Base-by-base conservation (phyloP, 2,888 invertebrate genomes). In the Ectemnius continuus region DNA sequence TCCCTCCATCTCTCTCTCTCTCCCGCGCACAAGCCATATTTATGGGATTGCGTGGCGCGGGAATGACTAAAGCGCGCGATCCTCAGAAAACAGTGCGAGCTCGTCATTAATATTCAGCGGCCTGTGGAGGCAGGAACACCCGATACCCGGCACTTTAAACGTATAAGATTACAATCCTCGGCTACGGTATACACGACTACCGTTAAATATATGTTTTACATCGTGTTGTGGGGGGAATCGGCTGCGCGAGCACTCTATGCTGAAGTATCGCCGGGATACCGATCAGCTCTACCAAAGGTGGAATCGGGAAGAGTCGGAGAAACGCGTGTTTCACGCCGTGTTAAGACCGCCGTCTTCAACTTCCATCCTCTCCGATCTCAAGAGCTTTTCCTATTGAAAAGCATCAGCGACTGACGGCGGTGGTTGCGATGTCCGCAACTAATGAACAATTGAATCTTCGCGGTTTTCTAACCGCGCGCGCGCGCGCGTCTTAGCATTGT, bases 141-240 rank as follows among this genome's bases (percentile, higher is more conserved):
- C 83, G 83, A 82, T 82, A 82, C 80, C 82, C 66, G 73, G 72
- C 80, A 82, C 80, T 82, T 82, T 78, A 69, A 73, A 75, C 82
- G 83, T 82, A 76, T 82, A 78, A 78, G 82, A 82, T 82, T 82
- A 82, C 82, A 80, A 82, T 82, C 82, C 80, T 71, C 75, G 78
- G 74, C 36, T 82, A 82, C 83, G 83, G 82, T 82, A 36, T 36
- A 82, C 83, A 63, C 71, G 82, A 82, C 82, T 82, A 82, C 82
- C 83, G 82, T 82, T 83, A 82, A 82, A 83, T 82, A 82, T 80
- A 82, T 80, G 78, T 82, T 82, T 82, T 82, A 82, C 82, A 80
- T 61, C 73, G 73, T 78, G 82, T 79, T 79, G 72, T 36, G 36
- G 36, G 36, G 64, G 61, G 26, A 36, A 63, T 65, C 61, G 70